Evolutionary conservation across 2,888 invertebrate species (phyloP).

Genomic region (Galerucella pusilla): DNA sequence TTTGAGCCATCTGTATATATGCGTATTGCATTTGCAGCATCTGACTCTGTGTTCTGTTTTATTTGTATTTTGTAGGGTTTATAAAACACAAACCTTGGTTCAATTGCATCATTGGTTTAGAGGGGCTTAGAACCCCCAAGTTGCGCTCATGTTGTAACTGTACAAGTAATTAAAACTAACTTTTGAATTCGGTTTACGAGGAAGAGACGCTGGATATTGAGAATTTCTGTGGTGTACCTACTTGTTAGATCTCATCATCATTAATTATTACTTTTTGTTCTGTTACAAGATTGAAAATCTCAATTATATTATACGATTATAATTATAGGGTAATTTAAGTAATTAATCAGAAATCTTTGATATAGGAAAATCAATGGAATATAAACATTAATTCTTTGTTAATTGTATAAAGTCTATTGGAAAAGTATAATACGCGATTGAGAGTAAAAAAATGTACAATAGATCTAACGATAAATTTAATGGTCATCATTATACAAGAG

Average conservation of each 20-base stretch:
- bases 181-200: not conserved
- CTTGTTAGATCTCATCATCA: not conserved
- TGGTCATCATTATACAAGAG: not conserved
- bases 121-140: too few relatives aligned
- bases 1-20: too few relatives aligned
- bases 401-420: not conserved
- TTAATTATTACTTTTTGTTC: constrained; percentile 11
- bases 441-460: not conserved
- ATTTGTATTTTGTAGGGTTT: too few relatives aligned
- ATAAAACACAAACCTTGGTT: too few relatives aligned
- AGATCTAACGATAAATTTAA: not conserved
- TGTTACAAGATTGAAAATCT: not conserved
- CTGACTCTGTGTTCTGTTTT: too few relatives aligned
- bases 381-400: not conserved
- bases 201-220: not conserved
- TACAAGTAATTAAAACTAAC: too few relatives aligned
- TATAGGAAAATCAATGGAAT: constrained; percentile 2
- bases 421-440: not conserved
- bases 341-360: not conserved
- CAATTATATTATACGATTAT: constrained; percentile 3
- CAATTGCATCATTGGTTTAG: too few relatives aligned
- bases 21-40: too few relatives aligned
- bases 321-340: constrained; percentile 6
- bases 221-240: not conserved
- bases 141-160: too few relatives aligned